phyloP scores from a whole-genome alignment of 64 coral and sea anemone species.

The Dendrophyllia cribrosa region DNA sequence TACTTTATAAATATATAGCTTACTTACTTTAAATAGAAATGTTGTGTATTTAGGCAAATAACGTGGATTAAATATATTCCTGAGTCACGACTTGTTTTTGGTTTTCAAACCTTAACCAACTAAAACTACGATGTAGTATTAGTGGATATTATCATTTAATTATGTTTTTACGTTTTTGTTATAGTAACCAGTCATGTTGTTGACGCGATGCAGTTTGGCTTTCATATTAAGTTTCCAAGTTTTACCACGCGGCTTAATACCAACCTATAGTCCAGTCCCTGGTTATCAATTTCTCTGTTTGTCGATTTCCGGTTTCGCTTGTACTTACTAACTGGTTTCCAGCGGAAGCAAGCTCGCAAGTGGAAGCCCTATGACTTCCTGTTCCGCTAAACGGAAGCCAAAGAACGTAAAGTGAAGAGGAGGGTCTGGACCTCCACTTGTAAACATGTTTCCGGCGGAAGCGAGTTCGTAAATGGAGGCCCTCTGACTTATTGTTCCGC shows the following conservation, averaged over 20 bases:
- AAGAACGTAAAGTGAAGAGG: too few species aligned
- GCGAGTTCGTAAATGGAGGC: too few species aligned
- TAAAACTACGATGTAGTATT: not conserved
- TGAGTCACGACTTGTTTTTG: not conserved
- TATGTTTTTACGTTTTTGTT: not conserved
- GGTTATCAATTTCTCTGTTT: too few species aligned
- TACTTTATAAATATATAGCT: conserved; percentile 38
- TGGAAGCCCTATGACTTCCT: too few species aligned
- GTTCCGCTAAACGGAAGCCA: too few species aligned
- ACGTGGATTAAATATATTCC: not conserved
- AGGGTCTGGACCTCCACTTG: too few species aligned
- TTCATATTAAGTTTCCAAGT: not conserved
- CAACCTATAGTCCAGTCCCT: not conserved
- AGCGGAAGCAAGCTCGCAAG: too few species aligned
- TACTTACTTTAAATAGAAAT: conserved; percentile 29
- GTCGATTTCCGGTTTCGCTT: too few species aligned
- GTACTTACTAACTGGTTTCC: too few species aligned
- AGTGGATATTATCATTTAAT: not conserved
- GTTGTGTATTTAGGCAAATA: not conserved
- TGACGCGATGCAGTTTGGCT: not conserved
- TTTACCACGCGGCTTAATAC: not conserved
- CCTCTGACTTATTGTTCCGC: too few species aligned
- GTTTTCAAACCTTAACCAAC: not conserved
- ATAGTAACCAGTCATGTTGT: not conserved
- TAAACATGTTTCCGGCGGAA: too few species aligned